phyloP scores from a whole-genome alignment of 2,888 invertebrate species.

The Neoitamus cyanurus region DNA sequence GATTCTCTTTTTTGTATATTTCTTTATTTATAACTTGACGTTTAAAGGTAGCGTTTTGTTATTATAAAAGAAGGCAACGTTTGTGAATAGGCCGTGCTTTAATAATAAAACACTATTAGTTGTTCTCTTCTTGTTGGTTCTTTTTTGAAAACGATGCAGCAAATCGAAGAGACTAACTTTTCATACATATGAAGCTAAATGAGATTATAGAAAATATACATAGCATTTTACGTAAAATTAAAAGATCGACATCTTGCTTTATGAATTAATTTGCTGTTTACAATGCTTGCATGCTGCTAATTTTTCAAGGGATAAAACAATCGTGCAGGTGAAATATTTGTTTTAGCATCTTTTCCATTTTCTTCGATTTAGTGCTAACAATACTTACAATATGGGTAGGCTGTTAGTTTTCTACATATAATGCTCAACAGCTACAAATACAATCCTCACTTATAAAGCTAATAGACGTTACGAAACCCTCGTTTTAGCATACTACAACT shows the following conservation, averaged over 20 bases:
- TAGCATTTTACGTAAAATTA: neutral
- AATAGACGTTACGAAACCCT: too few species aligned
- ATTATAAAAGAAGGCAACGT: constrained; percentile 48
- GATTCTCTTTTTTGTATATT: neutral
- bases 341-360: neutral
- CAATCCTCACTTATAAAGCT: too few species aligned
- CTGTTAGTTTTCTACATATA: neutral
- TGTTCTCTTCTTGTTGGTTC: constrained; percentile 25
- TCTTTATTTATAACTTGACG: neutral
- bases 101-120: constrained; percentile 38
- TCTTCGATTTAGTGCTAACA: neutral
- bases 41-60: constrained; percentile 29
- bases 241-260: neutral
- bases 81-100: constrained; percentile 49
- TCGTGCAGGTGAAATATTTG: neutral
- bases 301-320: neutral
- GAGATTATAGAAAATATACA: neutral
- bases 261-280: too few species aligned
- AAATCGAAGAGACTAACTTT: neutral
- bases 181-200: neutral
- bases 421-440: neutral
- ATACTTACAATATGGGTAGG: neutral
- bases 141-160: neutral
- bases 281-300: neutral
- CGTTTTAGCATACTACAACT: too few species aligned